A percentile compares a stretch with the other conserved stretches of the same genome.
Conservation (phyloP, 1,140 invertebrate genomes). For the Pseudoatta argentina region DNA sequence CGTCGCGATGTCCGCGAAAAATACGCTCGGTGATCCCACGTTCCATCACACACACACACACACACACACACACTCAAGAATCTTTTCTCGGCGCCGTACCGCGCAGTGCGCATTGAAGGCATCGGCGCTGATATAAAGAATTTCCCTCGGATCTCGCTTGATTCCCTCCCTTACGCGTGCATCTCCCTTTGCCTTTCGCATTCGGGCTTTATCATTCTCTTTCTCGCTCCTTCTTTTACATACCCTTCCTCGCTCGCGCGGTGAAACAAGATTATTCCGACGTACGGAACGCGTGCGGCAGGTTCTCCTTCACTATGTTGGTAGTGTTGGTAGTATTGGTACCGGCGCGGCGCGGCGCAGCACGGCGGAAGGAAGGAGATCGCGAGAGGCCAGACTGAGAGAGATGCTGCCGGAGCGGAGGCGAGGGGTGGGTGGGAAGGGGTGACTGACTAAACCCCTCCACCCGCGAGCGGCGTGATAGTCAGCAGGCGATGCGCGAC, state of each 20-base stretch:
- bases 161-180: conserved; percentile 59
- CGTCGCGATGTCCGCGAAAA: conserved; percentile 60
- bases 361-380: conserved; percentile 50
- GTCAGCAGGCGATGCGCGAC: conserved; percentile 81
- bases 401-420: not conserved
- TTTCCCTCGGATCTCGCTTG: conserved; percentile 75
- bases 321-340: not conserved
- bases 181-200: conserved; percentile 54
- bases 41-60: conserved; percentile 28
- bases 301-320: conserved; percentile 66
- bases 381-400: conserved; percentile 11
- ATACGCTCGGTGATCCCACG: conserved; percentile 56
- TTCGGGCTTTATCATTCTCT: conserved; percentile 20
- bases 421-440: conserved; percentile 3
- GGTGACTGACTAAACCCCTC: conserved; percentile 63
- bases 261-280: conserved; percentile 83
- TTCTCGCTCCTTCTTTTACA: conserved; percentile 26
- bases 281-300: conserved; percentile 67
- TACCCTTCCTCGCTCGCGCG: conserved; percentile 57
- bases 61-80: conserved; percentile 52
- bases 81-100: conserved; percentile 59
- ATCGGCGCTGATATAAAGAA: conserved; percentile 79
- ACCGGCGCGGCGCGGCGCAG: too few relatives aligned
- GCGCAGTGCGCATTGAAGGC: conserved; percentile 43
- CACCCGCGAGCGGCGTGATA: conserved; percentile 77